phyloP scores from a whole-genome alignment of 2,113 vertebrate species.

The Pardalotus punctatus region DNA sequence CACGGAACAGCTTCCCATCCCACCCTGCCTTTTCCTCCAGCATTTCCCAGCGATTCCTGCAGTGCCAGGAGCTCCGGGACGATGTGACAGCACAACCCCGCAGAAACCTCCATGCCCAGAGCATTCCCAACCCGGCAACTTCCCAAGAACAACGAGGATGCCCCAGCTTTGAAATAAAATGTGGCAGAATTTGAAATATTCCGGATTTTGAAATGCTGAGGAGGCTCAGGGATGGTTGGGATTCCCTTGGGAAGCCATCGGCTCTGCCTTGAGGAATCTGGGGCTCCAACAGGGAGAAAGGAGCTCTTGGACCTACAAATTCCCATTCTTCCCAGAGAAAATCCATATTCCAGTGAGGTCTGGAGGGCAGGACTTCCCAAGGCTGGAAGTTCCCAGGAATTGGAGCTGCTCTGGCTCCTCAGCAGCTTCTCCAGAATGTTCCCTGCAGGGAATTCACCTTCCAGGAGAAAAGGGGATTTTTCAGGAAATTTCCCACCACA shows the following conservation, averaged over 20 bases:
- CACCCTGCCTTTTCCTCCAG: not conserved
- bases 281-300: too few relatives aligned
- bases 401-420: not conserved
- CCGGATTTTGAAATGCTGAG: too few relatives aligned
- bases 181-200: too few relatives aligned
- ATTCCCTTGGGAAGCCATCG: not conserved
- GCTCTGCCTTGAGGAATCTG: not conserved
- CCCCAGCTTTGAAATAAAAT: too few relatives aligned
- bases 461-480: not conserved
- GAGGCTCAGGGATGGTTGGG: not conserved
- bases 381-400: accelerated
- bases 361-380: not conserved
- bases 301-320: not conserved
- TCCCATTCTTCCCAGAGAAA: not conserved
- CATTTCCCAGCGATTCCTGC: not conserved
- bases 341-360: not conserved
- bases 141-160: too few relatives aligned
- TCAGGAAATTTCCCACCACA: not conserved
- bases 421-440: not conserved
- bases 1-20: accelerated
- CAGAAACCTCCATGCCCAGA: not conserved
- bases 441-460: not conserved
- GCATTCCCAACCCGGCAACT: not conserved
- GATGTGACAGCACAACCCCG: not conserved
- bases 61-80: not conserved